Conservation (phyloP, 2,797 vertebrate species). For the Spea hammondii region DNA sequence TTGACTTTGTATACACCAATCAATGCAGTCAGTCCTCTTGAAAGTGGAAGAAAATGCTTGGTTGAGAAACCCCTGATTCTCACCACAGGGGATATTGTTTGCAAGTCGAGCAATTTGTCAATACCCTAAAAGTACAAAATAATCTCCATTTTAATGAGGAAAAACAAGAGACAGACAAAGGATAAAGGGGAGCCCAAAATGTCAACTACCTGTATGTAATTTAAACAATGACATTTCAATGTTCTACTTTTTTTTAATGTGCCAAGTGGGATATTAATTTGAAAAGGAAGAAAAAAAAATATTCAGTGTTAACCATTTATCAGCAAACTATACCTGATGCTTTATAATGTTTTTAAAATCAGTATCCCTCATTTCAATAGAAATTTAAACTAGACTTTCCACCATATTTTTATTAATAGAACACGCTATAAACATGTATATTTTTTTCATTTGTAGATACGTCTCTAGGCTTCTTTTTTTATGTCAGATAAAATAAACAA, state of each 20-base stretch:
- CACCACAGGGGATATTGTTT: slow-evolving; percentile 33
- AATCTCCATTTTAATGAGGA: slow-evolving; percentile 52
- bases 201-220: slow-evolving; percentile 38
- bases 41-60: slow-evolving; percentile 16
- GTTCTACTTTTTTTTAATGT: background rate
- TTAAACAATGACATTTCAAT: slow-evolving; percentile 36
- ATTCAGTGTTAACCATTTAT: slow-evolving; percentile 13
- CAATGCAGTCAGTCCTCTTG: slow-evolving; percentile 30
- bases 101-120: slow-evolving; percentile 43
- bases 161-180: slow-evolving; percentile 38
- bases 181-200: slow-evolving; percentile 48
- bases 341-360: too few species aligned
- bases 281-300: background rate
- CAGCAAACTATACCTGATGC: background rate
- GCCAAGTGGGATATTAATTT: background rate
- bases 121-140: slow-evolving; percentile 49
- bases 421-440: too few species aligned
- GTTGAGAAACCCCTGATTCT: slow-evolving; percentile 26
- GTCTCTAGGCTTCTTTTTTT: too few species aligned
- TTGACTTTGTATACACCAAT: slow-evolving; percentile 21
- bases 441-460: too few species aligned
- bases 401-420: too few species aligned
- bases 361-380: too few species aligned
- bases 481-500: too few species aligned
- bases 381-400: too few species aligned